phyloP scores from a whole-genome alignment of 2,113 vertebrate species.

The Alaudala cheleensis region DNA sequence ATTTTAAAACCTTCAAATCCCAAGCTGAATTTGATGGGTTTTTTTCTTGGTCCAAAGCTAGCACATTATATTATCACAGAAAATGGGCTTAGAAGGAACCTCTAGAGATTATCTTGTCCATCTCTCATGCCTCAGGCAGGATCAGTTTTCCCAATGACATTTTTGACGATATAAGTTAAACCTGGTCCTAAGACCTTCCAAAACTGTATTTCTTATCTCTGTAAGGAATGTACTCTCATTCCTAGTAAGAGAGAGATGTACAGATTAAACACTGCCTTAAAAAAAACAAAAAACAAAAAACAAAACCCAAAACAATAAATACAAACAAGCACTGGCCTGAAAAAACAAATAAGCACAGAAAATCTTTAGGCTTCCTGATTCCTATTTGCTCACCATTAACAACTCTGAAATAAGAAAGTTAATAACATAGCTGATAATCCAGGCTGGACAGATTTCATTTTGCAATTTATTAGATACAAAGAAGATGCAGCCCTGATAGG shows the following conservation, averaged over 20 bases:
- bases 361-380: background rate
- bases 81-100: background rate
- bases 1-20: background rate
- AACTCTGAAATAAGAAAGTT: background rate
- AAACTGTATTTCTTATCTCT: background rate
- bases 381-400: background rate
- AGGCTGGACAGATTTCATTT: background rate
- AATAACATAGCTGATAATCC: background rate
- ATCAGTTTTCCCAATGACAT: background rate
- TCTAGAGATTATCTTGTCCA: background rate
- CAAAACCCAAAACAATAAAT: background rate
- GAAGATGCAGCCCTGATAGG: background rate
- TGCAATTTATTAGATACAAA: background rate
- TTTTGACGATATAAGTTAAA: background rate
- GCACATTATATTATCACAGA: background rate
- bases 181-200: background rate
- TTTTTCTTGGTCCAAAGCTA: background rate
- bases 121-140: background rate
- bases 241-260: background rate
- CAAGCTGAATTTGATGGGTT: background rate
- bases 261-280: background rate
- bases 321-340: background rate
- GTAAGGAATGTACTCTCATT: background rate
- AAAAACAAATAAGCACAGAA: background rate
- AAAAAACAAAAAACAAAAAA: background rate